Evolutionary conservation across 1,140 invertebrate genomes (phyloP).

Genomic region (Drosophila rufa): DNA sequence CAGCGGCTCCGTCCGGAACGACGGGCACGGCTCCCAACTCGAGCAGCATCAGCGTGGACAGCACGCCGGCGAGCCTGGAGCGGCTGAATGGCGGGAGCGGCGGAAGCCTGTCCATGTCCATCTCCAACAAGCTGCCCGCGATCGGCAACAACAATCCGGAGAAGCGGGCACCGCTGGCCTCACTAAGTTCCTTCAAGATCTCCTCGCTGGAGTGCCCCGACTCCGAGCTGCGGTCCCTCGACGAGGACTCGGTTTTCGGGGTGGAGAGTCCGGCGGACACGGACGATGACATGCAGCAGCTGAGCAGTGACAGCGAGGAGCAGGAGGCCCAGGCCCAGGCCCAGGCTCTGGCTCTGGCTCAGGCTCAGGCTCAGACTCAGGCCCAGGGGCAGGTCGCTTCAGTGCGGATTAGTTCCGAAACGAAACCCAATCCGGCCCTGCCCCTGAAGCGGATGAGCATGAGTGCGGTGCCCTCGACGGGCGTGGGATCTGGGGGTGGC

Average conservation of each 20-base stretch:
- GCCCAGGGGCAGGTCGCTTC: slow-evolving; percentile 16
- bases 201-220: slow-evolving; percentile 89
- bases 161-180: slow-evolving; percentile 90
- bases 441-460: slow-evolving; percentile 68
- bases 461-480: slow-evolving; percentile 36
- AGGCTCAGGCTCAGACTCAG: slow-evolving; percentile 1
- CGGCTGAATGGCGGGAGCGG: slow-evolving; percentile 60
- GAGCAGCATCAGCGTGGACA: slow-evolving; percentile 80
- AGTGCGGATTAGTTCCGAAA: slow-evolving; percentile 8
- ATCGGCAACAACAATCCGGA: slow-evolving; percentile 55
- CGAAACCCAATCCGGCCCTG: slow-evolving; percentile 32
- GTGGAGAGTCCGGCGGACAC: slow-evolving; percentile 87
- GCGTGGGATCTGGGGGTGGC: slow-evolving; percentile 3
- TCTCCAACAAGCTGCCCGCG: slow-evolving; percentile 54
- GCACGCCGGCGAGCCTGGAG: slow-evolving; percentile 74
- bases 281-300: slow-evolving; percentile 92
- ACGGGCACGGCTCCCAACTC: slow-evolving; percentile 59
- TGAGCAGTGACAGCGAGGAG: slow-evolving; percentile 92
- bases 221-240: slow-evolving; percentile 88
- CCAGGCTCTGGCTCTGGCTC: slow-evolving; percentile 7
- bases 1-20: slow-evolving; percentile 42
- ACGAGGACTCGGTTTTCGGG: slow-evolving; percentile 91
- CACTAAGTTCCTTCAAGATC: slow-evolving; percentile 90
- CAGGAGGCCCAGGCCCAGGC: slow-evolving; percentile 39
- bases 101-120: slow-evolving; percentile 57